Evolutionary conservation across 2,888 invertebrate genomes (phyloP), one percentile per base, ranked within the genome.

Genomic region (Elmis aenea): DNA sequence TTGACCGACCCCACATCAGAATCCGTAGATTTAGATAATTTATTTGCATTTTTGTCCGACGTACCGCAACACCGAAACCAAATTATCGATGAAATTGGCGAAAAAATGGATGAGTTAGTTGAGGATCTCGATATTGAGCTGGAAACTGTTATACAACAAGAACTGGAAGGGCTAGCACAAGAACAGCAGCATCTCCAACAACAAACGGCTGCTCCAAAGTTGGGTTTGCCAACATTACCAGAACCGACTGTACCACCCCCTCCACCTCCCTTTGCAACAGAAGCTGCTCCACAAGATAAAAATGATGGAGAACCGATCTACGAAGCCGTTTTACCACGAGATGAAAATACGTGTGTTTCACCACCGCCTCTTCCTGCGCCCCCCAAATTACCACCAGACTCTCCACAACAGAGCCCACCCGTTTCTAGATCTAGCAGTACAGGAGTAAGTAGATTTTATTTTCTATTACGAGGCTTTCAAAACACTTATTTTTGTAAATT

Each of bases 1-100:
- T 67, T 81, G 51, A 64, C 58, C 1, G 67, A 68, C 47, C 59
- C 61, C 13, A 61, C 61, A 13, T 53, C 80, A 5, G 87, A 87
- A 57, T 83, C 86, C 0, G 85, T 91, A 1, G 90, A 91, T 62
- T 69, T 92, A 55, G 92, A 92, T 66, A 90, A 90, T 66, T 70
- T 92, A 54, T 92, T 92, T 69, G 89, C 89, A 38, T 92, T 92
- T 69, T 72, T 92, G 12, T 87, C 88, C 0, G 91, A 91, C 53
- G 83, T 86, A 21, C 76, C 76, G 42, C 29, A 37, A 16, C 8
- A 70, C 69, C 26, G 76, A 64, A 58, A 73, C 71, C 8, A 76
- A 73, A 54, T 82, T 10, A 82, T 89, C 33, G 85, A 88, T 8
- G 88, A 89, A 67, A 87, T 90, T 23, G 86, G 85, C 0, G 84